Evolutionary conservation across 2,888 invertebrate species (phyloP).

Genomic region (Heterodera filipjevi): DNA sequence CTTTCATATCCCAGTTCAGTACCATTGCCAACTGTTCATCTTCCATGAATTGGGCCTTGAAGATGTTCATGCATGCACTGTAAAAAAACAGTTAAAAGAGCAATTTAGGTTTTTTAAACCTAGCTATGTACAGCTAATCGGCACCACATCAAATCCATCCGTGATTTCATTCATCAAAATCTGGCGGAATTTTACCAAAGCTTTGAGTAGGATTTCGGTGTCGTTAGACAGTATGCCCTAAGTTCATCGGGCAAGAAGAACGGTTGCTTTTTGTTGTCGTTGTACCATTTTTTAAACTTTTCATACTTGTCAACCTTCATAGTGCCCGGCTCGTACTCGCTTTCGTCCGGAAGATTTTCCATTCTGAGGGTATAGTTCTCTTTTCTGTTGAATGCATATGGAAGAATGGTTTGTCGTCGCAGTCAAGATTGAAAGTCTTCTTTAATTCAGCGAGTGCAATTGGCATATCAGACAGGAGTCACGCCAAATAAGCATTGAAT

Average conservation of each 20-base stretch:
- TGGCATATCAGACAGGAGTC: constrained; percentile 1
- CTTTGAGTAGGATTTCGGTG: background rate
- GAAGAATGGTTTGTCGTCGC: constrained; percentile 7
- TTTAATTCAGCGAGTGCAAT: background rate
- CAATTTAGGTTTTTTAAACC: background rate
- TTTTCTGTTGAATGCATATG: background rate
- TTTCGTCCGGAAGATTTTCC: background rate
- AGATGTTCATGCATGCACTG: constrained; percentile 16
- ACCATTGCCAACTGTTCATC: constrained; percentile 5
- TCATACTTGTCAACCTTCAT: constrained; percentile 7
- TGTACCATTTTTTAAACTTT: constrained; percentile 11
- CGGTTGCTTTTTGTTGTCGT: background rate
- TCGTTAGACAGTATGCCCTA: background rate
- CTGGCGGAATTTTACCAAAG: background rate
- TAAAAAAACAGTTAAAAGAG: background rate
- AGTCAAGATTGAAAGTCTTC: background rate
- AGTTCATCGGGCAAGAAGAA: constrained; percentile 19
- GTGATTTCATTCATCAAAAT: constrained; percentile 7
- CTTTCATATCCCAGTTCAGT: constrained; percentile 6
- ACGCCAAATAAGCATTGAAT: constrained; percentile 16
- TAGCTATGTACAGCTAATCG: background rate
- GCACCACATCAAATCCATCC: constrained; percentile 3
- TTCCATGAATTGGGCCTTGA: background rate
- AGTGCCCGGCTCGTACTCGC: constrained; percentile 6
- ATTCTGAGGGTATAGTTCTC: background rate